Conservation (phyloP, 1,140 invertebrate species). For the Tetramorium simillimum region DNA sequence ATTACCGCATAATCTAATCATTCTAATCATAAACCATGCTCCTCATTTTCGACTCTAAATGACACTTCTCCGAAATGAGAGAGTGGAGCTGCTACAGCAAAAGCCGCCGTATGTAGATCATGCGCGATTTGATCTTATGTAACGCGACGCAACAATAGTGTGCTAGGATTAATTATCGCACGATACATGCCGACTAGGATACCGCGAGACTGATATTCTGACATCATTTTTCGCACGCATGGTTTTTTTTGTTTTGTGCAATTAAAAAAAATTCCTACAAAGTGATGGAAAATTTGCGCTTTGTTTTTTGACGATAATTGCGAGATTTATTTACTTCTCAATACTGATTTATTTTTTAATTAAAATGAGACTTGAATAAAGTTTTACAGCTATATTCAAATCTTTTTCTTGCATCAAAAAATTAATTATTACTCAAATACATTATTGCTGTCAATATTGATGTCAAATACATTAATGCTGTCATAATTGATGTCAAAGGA, state of each 20-base stretch:
- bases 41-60: not conserved
- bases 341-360: not conserved
- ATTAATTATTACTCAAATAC: not conserved
- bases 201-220: not conserved
- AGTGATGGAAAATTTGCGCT: not conserved
- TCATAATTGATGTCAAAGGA: not conserved
- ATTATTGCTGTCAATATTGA: no score
- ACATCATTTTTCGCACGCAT: not conserved
- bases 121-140: not conserved
- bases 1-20: not conserved
- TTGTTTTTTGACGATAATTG: not conserved
- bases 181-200: constrained; percentile 14
- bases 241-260: no score
- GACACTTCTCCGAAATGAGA: not conserved
- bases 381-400: not conserved
- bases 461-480: not conserved
- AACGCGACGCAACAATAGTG: constrained; percentile 22
- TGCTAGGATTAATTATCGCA: constrained; percentile 44
- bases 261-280: not conserved
- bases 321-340: not conserved
- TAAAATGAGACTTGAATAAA: not conserved
- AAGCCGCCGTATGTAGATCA: not conserved
- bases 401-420: not conserved
- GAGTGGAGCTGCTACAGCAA: not conserved
- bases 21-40: not conserved